Base-by-base conservation (phyloP, 1,140 invertebrate species). In the Eumeta japonica region DNA sequence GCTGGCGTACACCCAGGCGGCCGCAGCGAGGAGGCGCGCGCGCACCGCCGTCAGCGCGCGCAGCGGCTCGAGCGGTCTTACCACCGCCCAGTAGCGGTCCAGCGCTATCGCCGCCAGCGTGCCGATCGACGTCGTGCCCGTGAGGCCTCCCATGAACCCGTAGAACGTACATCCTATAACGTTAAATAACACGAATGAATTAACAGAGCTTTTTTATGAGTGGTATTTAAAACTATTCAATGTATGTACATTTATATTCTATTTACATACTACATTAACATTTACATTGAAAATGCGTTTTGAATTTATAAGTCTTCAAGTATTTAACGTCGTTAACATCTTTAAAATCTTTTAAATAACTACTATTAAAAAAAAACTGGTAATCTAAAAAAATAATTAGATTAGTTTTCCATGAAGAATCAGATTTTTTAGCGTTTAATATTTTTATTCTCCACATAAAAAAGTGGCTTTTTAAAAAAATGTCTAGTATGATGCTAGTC, bases 1-100 rank as follows among this genome's bases (percentile, higher is more conserved):
- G 1, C 73, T 57, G 0, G 86, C 83, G 61, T 89, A 90, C n/a
- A 83, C 43, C 88, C 89, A 92, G 20, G 83, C 77, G 12, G 81
- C 57, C 0, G 83, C 39, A 3, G 88, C 79, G 39, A 83, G 80
- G 1, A 84, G 24, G 24, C 83, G 79, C 3, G 84, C 81, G 15
- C 82, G 73, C 5, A 78, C 57, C 13, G 76, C 76, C 3, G 83
- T 85, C 30, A 83, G 80, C 13, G 75, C 73, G 10, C 79, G 62
- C 3, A 80, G 51, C 0, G 82, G 80, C 46, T 83, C 82, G n/a
- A 87, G 58, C 0, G 86, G 86, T 49, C 83, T 80, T 2, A 84
- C 83, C n/a, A 88, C 83, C 1, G 85, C 85, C 61, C 80, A 79
- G 53, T 84, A 88, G 10, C 87, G 76, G 60, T 89, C 85, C 30